Evolutionary conservation across 2,888 invertebrate genomes (phyloP).

Genomic region (Ctena decussata): DNA sequence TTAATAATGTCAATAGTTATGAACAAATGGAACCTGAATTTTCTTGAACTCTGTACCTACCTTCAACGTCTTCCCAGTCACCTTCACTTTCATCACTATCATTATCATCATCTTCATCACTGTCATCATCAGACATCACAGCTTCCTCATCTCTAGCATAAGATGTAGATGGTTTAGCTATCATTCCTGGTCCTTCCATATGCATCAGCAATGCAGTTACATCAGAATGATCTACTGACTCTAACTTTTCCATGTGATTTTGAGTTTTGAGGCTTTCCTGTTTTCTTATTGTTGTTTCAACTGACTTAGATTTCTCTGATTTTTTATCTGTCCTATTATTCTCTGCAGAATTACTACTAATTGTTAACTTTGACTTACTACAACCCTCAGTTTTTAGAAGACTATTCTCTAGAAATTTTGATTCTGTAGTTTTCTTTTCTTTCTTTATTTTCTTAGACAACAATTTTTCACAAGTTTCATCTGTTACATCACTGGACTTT

Average conservation of each 20-base stretch:
- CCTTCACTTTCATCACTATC: slow-evolving; percentile 51
- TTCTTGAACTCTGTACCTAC: too few relatives aligned
- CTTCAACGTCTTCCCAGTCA: slow-evolving; percentile 90
- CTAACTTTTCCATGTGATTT: background rate
- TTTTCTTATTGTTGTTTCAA: background rate
- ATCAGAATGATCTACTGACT: slow-evolving; percentile 66
- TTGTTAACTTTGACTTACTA: background rate
- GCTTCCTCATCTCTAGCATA: slow-evolving; percentile 12
- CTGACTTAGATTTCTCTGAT: background rate
- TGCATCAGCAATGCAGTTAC: slow-evolving; percentile 68
- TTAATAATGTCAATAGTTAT: too few relatives aligned
- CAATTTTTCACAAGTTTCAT: background rate
- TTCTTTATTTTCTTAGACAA: background rate
- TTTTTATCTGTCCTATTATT: background rate
- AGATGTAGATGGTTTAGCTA: slow-evolving; percentile 21
- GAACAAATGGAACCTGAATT: too few relatives aligned
- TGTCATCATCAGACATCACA: slow-evolving; percentile 13
- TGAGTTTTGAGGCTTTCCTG: background rate
- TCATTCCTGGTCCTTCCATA: slow-evolving; percentile 66
- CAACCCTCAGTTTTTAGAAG: background rate
- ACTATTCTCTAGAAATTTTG: too few relatives aligned
- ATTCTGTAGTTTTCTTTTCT: background rate
- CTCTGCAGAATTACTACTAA: background rate
- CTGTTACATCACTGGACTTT: background rate
- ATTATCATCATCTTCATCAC: slow-evolving; percentile 38